Conservation (phyloP, 2,888 invertebrate genomes). For the Trissolcus brochymenae region DNA sequence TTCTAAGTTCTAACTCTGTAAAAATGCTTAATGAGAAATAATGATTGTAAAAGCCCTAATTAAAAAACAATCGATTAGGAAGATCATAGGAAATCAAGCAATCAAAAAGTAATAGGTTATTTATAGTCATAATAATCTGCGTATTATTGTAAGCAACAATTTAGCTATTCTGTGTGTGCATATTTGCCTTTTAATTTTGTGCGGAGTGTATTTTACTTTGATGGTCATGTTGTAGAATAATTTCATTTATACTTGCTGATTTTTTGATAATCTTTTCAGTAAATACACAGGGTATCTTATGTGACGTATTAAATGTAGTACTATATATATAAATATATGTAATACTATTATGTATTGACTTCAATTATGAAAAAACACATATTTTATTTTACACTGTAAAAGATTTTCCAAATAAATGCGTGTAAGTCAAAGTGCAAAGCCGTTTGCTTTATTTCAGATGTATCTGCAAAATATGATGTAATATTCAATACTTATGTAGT, state of each 20-base stretch:
- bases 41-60: too few species aligned
- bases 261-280: conserved; percentile 24
- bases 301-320: conserved; percentile 43
- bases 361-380: conserved; percentile 16
- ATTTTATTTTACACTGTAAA: conserved; percentile 12
- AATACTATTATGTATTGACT: conserved; percentile 32
- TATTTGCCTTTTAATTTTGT: background rate
- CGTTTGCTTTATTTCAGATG: too few species aligned
- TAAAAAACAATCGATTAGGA: too few species aligned
- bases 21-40: too few species aligned
- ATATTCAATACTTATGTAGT: too few species aligned
- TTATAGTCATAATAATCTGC: background rate
- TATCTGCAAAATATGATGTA: too few species aligned
- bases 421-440: too few species aligned
- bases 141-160: background rate
- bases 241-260: conserved; percentile 25
- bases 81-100: too few species aligned
- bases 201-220: background rate
- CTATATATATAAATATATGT: background rate
- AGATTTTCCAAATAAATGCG: background rate
- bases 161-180: too few species aligned
- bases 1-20: too few species aligned
- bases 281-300: conserved; percentile 49
- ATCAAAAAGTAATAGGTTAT: background rate
- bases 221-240: background rate